A percentile compares a stretch with the other conserved stretches of the same genome.
phyloP scores from a whole-genome alignment of 2,888 invertebrate genomes.

The Clostera curtula region DNA sequence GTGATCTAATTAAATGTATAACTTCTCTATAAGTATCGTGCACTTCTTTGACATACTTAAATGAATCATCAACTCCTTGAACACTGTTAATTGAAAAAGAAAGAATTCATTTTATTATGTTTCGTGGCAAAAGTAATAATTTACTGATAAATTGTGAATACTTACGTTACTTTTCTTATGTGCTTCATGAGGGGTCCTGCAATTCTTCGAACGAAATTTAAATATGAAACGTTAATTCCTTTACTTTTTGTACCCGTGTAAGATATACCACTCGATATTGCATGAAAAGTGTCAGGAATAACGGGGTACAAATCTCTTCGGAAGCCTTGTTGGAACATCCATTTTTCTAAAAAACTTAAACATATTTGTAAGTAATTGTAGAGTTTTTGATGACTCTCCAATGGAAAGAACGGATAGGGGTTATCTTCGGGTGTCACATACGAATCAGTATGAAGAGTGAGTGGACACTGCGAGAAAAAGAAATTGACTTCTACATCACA shows the following conservation, averaged over 20 bases:
- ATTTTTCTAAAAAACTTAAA: conserved; percentile 52
- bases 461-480: conserved; percentile 51
- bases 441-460: conserved; percentile 46
- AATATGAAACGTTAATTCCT: conserved; percentile 55
- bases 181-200: conserved; percentile 63
- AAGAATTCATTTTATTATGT: too few relatives aligned
- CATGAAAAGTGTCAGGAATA: conserved; percentile 61
- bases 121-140: too few relatives aligned
- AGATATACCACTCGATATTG: conserved; percentile 42
- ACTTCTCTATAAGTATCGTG: conserved; percentile 57
- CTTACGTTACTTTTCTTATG: conserved; percentile 49
- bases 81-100: too few relatives aligned
- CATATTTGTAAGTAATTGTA: conserved; percentile 47
- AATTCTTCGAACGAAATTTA: conserved; percentile 55
- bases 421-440: conserved; percentile 35
- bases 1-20: conserved; percentile 42
- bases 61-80: conserved; percentile 40
- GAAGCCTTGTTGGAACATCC: conserved; percentile 68
- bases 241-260: conserved; percentile 43
- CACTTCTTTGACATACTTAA: conserved; percentile 50
- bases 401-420: conserved; percentile 58
- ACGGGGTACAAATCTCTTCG: conserved; percentile 58
- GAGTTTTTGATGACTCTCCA: conserved; percentile 33
- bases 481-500: conserved; percentile 55
- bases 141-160: conserved; percentile 6